Conservation (phyloP, 1,140 invertebrate genomes). For the Acromyrmex charruanus region DNA sequence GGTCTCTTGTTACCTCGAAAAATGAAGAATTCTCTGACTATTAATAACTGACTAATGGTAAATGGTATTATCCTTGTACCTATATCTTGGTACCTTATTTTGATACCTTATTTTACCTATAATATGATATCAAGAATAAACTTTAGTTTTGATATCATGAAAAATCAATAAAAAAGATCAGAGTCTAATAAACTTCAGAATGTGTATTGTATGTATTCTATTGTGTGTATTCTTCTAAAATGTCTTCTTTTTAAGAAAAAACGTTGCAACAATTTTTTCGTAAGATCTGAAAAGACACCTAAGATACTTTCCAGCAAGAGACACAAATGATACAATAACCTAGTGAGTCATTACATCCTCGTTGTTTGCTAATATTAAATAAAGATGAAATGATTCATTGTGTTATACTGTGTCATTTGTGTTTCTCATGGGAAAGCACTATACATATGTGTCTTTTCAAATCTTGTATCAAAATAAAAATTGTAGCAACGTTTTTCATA, state of each 20-base stretch:
- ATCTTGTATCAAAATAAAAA: neutral
- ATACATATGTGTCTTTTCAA: neutral
- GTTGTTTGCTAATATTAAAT: too few species aligned
- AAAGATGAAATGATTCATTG: too few species aligned
- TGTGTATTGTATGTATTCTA: neutral
- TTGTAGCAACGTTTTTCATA: neutral
- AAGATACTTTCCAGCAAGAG: too few species aligned
- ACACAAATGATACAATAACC: too few species aligned
- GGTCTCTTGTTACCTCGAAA: constrained; percentile 65
- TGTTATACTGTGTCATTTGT: too few species aligned
- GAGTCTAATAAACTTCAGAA: neutral
- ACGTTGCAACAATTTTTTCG: neutral
- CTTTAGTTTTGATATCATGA: too few species aligned
- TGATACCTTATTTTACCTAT: too few species aligned
- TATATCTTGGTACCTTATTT: too few species aligned
- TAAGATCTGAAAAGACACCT: neutral
- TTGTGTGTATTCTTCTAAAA: neutral
- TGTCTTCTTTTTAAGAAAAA: neutral
- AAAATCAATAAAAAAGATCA: neutral
- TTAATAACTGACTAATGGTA: neutral
- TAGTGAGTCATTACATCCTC: too few species aligned
- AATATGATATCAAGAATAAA: too few species aligned
- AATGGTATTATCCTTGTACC: too few species aligned
- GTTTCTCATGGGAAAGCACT: too few species aligned
- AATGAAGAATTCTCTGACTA: constrained; percentile 14